Evolutionary conservation across 2,888 invertebrate genomes (phyloP), one percentile per base, ranked within the genome.

Genomic region (Orchesella flavescens): DNA sequence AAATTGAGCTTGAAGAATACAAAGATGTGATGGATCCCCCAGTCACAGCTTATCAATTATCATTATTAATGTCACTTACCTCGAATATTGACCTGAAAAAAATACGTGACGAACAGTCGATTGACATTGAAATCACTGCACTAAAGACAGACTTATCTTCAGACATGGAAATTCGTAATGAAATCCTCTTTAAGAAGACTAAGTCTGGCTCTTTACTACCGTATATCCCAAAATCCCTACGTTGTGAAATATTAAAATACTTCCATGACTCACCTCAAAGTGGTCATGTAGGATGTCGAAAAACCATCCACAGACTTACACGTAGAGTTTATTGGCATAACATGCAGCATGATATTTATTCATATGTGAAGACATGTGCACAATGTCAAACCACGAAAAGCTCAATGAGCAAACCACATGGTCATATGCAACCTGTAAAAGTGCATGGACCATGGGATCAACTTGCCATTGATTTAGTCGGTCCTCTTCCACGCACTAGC

Each of bases 371-470:
- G 1, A 59, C 69, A 7, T 78, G 78, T 24, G 44, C 57, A 9
- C 44, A 44, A n/a, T 78, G 69, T 34, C 69, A 78, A 61, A 15
- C 10, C 4, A 5, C 13, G 3, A 80, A 80, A 73, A 63, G 19
- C n/a, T 17, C 19, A 3, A 63, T 19, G 23, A 13, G 44, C 1
- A 74, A 74, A n/a, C 81, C 81, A 3, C 57, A 74, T 17, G 81
- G 81, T 44, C 1, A 21, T 5, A 73, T 81, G 74, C 74, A 74
- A 65, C 46, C 80, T 34, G 73, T 65, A 4, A 49, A 23, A 24
- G 17, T 66, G 1, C n/a, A 68, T 21, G 83, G 80, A 1, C 79
- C 78, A n/a, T 83, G 63, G 74, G 76, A 82, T 12, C 43, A 79
- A 1, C 13, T 86, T 0, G 44, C 66, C 1, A 82, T 82, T 5